phyloP scores from a whole-genome alignment of 2,888 invertebrate species.

The Congeria kusceri region DNA sequence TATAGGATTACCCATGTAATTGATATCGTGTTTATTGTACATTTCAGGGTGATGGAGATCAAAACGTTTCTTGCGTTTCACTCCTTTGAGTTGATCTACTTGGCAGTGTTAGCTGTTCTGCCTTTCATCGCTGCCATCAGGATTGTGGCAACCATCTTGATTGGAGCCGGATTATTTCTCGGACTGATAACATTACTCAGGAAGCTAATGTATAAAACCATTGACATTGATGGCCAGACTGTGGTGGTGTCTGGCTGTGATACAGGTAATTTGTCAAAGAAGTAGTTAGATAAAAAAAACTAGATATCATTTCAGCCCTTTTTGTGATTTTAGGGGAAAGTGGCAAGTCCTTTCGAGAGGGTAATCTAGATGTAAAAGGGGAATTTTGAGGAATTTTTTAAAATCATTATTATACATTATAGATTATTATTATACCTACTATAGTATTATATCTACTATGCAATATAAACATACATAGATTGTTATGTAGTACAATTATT shows the following conservation, averaged over 20 bases:
- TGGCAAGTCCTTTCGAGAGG: too few species aligned
- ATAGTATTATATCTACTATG: too few species aligned
- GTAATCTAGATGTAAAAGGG: too few species aligned
- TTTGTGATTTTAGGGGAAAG: too few species aligned
- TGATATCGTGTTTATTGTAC: background rate
- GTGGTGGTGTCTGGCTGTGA: constrained; percentile 82
- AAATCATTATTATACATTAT: too few species aligned
- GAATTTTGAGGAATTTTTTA: too few species aligned
- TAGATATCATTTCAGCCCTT: too few species aligned
- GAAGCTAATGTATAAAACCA: constrained; percentile 47
- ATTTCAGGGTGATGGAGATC: constrained; percentile 20
- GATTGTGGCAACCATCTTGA: constrained; percentile 60
- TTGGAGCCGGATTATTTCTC: constrained; percentile 40
- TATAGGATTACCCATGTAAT: too few species aligned
- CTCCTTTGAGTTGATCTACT: constrained; percentile 71
- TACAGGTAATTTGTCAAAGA: constrained; percentile 68
- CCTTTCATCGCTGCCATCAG: constrained; percentile 72
- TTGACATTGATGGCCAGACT: constrained; percentile 67
- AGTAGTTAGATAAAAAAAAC: too few species aligned
- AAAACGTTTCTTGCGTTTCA: constrained; percentile 69
- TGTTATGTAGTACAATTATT: too few species aligned
- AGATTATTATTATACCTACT: too few species aligned
- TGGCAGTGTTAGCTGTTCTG: constrained; percentile 69
- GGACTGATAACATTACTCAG: constrained; percentile 46
- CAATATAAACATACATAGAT: too few species aligned